Evolutionary conservation across 2,797 vertebrate species (phyloP).

Genomic region (Oryzias dopingdopingensis): DNA sequence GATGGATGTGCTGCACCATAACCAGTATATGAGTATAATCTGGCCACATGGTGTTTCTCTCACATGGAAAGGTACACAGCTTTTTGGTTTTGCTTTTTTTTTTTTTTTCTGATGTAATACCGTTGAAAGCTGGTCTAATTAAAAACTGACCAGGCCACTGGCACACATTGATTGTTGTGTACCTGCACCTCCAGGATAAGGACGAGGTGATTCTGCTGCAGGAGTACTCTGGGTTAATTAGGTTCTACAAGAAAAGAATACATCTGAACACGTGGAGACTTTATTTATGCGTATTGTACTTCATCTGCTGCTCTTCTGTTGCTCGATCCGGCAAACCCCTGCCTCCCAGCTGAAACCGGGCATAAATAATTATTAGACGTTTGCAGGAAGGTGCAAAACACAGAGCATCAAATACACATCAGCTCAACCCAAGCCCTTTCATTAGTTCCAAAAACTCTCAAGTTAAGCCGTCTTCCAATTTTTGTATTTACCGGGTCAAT

Average conservation of each 20-base stretch:
- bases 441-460: slow-evolving; percentile 37
- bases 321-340: slow-evolving; percentile 5
- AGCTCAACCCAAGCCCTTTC: slow-evolving; percentile 20
- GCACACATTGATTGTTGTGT: slow-evolving; percentile 71
- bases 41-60: slow-evolving; percentile 53
- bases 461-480: slow-evolving; percentile 46
- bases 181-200: slow-evolving; percentile 70
- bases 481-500: slow-evolving; percentile 46
- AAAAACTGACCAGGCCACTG: slow-evolving; percentile 66
- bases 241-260: slow-evolving; percentile 47
- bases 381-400: slow-evolving; percentile 5
- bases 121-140: slow-evolving; percentile 69
- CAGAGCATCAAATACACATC: slow-evolving; percentile 21
- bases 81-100: slow-evolving; percentile 56
- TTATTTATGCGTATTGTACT: slow-evolving; percentile 38
- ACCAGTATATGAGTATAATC: slow-evolving; percentile 48
- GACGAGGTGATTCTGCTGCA: slow-evolving; percentile 54
- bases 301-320: slow-evolving; percentile 22
- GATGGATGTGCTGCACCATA: slow-evolving; percentile 54
- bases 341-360: slow-evolving; percentile 33
- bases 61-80: slow-evolving; percentile 54
- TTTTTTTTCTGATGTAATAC: slow-evolving; percentile 56
- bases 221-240: slow-evolving; percentile 67
- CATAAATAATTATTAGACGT: slow-evolving; percentile 29
- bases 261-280: slow-evolving; percentile 46